Percentiles rank a stretch among this genome's conserved stretches.
Evolutionary conservation across 1,140 invertebrate genomes (phyloP).

Genomic region (Drosophila lowei): DNA sequence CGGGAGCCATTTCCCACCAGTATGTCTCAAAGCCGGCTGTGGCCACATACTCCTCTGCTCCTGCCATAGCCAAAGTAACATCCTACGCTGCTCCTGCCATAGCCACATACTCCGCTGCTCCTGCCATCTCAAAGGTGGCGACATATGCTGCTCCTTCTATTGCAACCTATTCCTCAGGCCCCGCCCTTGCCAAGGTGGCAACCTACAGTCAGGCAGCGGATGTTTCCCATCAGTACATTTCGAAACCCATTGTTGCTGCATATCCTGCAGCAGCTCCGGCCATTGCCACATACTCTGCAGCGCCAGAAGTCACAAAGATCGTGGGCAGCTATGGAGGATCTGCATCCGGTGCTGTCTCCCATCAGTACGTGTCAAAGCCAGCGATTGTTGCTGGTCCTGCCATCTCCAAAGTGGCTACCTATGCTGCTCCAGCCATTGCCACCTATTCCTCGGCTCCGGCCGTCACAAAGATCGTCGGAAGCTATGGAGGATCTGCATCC

Average conservation of each 20-base stretch:
- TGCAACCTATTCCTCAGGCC: constrained; percentile 7
- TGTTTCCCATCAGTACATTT: constrained; percentile 59
- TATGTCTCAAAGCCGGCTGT: constrained; percentile 56
- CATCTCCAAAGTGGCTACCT: constrained; percentile 26
- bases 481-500: constrained; percentile 36
- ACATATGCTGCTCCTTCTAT: constrained; percentile 15
- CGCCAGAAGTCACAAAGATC: constrained; percentile 44
- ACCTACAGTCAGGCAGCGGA: constrained; percentile 21
- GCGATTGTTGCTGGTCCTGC: constrained; percentile 21
- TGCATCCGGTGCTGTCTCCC: constrained; percentile 57
- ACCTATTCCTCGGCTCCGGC: constrained; percentile 38
- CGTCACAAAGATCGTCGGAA: constrained; percentile 42
- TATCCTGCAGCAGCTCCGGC: constrained; percentile 36
- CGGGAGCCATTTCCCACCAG: constrained; percentile 57
- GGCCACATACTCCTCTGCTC: constrained; percentile 33
- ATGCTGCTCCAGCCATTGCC: constrained; percentile 40
- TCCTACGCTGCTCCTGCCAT: constrained; percentile 36
- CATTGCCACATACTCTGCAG: constrained; percentile 22
- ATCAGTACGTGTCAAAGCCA: constrained; percentile 70
- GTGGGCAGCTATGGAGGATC: constrained; percentile 34
- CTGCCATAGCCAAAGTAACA: constrained; percentile 43
- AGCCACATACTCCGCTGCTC: constrained; percentile 33
- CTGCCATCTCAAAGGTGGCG: constrained; percentile 37
- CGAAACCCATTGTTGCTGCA: constrained; percentile 49
- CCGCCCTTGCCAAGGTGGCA: constrained; percentile 6